These are phyloP conservation scores for Himalopsyche kuldschensis DNA, from an alignment of 2,888 invertebrate species.

Conservation along the genomic window DNA sequence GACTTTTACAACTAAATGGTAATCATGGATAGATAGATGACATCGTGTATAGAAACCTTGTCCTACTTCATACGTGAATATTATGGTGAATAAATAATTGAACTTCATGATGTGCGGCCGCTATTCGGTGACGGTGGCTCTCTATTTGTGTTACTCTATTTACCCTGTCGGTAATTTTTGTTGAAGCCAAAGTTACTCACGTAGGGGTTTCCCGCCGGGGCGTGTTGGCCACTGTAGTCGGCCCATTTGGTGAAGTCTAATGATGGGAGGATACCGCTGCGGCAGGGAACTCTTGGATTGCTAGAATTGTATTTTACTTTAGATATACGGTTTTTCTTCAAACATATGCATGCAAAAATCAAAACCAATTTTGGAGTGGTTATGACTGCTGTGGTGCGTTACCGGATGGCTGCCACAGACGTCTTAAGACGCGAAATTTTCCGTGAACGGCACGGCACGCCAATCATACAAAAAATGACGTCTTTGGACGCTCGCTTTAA, in stretches of 20 bases:
- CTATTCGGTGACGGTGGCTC: background rate
- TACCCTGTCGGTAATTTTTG: conserved; percentile 56
- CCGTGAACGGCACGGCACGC: too few species aligned
- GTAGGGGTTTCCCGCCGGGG: conserved; percentile 59
- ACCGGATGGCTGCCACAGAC: too few species aligned
- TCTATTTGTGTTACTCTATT: conserved; percentile 1
- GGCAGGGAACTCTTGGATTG: conserved; percentile 91
- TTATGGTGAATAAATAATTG: background rate
- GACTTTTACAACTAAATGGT: background rate
- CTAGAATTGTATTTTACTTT: conserved; percentile 51
- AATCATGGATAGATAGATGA: background rate
- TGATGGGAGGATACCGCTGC: conserved; percentile 82
- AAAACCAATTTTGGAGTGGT: background rate
- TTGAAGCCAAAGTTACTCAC: conserved; percentile 67
- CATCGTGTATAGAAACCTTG: background rate
- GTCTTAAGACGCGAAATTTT: too few species aligned
- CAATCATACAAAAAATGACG: too few species aligned
- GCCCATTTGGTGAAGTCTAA: conserved; percentile 92
- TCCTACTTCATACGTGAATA: background rate
- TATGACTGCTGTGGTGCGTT: background rate
- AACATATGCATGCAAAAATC: too few species aligned
- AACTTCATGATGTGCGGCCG: background rate
- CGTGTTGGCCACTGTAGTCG: conserved; percentile 61
- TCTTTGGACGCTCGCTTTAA: too few species aligned
- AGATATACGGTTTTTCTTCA: background rate